Base-by-base conservation (phyloP, 2,888 invertebrate genomes). In the Rugalucina vietnamica region DNA sequence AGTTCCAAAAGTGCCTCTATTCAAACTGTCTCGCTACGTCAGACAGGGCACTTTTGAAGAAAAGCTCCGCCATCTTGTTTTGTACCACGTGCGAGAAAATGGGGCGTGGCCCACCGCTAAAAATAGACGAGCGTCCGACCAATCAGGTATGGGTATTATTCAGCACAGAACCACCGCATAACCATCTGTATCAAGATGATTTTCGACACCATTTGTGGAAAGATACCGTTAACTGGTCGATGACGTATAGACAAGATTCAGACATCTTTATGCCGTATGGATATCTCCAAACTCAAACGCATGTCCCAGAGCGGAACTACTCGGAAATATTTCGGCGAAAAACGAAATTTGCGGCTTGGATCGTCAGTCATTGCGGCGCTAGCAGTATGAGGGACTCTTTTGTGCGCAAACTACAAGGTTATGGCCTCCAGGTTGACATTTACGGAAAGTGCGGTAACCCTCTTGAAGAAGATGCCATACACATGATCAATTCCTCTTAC, bases 291-390 rank as follows among this genome's bases (percentile, higher is more conserved):
- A 54, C 75, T 10, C 50, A 24, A 21, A 4, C 50, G 1, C 18
- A n/a, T 34, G 34, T 36, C 12, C 75, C 75, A 4, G 8, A 50
- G 0, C 27, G 75, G 21, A 24, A 75, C 14, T 75, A 75, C 34
- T 36, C 43, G 0, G 34, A 27, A 43, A 75, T 75, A 32, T 75
- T 54, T 57, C 14, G 57, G 8, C 36, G 54, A 12, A 89, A 89
- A 39, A 82, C 80, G 4, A 84, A 82, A 57, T 34, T 81, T 29
- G 82, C 84, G 10, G 91, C 89, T 1, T 91, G 91, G 91, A 82
- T 90, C 43, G 91, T 90, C 57, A 90, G 89, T 76, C 84, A 90
- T 57, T 91, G 91, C 43, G 5, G 75, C 12, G 88, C 90, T 18
- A 73, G 79, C 10, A 84, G 87, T 50, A 76, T 43, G 54, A 74